phyloP scores from a whole-genome alignment of 2,888 invertebrate species.

The Clivina fossor region DNA sequence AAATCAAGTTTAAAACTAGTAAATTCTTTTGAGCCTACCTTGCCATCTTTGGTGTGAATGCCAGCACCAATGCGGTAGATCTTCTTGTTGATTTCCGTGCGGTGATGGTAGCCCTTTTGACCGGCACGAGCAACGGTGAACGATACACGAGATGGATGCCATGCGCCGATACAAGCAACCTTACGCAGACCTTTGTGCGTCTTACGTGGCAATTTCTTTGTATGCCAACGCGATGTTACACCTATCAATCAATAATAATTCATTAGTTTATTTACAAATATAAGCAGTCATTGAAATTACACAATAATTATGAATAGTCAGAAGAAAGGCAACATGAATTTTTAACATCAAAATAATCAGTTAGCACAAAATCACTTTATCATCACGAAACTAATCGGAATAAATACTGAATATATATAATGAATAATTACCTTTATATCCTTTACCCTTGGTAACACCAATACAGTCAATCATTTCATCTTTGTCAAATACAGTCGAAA shows the following conservation, averaged over 20 bases:
- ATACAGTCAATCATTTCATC: constrained; percentile 99
- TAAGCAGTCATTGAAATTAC: constrained; percentile 16
- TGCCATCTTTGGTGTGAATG: constrained; percentile 81
- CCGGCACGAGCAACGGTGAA: constrained; percentile 99
- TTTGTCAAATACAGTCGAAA: constrained; percentile 88
- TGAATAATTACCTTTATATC: constrained; percentile 83
- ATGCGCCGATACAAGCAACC: constrained; percentile 99
- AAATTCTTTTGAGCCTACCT: too few species aligned
- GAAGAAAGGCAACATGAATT: constrained; percentile 67
- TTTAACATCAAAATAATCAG: constrained; percentile 51
- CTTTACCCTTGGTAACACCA: constrained; percentile 99
- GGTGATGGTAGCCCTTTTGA: constrained; percentile 99
- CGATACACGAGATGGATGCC: constrained; percentile 99
- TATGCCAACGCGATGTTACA: constrained; percentile 99
- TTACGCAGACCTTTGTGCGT: constrained; percentile 99
- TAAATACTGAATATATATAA: constrained; percentile 4
- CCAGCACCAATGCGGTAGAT: constrained; percentile 94
- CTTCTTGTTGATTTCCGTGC: constrained; percentile 99
- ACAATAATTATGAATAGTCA: constrained; percentile 49
- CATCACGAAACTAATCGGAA: too few species aligned
- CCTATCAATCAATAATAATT: too few species aligned
- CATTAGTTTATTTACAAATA: background rate
- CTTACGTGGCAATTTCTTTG: constrained; percentile 98
- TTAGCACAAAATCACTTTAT: constrained; percentile 53
- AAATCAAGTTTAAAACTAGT: too few species aligned